Evolutionary conservation across 1,140 invertebrate species (phyloP), one percentile per base, ranked within the genome.

Genomic region (Rhagoletis zephyria): DNA sequence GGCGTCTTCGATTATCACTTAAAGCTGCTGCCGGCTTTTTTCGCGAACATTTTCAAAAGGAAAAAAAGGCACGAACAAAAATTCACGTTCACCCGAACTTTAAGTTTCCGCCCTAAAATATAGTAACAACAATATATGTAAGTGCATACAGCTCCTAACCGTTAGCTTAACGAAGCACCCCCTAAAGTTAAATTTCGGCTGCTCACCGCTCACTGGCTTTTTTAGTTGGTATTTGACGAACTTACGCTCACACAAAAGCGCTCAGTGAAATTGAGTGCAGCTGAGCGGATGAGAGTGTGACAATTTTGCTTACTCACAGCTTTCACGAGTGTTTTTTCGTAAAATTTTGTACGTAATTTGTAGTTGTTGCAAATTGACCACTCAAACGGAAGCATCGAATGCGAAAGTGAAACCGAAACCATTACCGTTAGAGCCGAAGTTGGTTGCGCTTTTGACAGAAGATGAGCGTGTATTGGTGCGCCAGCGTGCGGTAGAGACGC

Each of bases 321-420:
- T 74, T 74, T 74, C 14, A n/a, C 12, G 40, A 74, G 40, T 40
- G 42, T 30, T 40, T 40, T 40, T 30, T 64, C 30, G 6, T 64
- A 64, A 19, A 64, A 64, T 7, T 64, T 64, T 30, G 30, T 30
- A 30, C 51, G 51, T 7, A 56, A 56, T 56, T 56, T 56, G 51
- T 56, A 56, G 51, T 56, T 56, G 51, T 10, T 12, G 64, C 42
- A 16, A 74, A 74, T 48, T 74, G 48, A 81, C 74, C 74, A 30
- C 9, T 81, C 74, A 81, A 30, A 56, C 48, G 74, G 74, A 81
- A 81, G 9, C 74, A 81, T 81, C 48, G 74, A 81, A 19, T 81
- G 74, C 67, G 67, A 45, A 74, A 45, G n/a, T 56, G 40, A 40
- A 51, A 74, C 42, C 70, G 74, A 56, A 56, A 81, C 9, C 16